Percentiles rank a stretch among this genome's conserved stretches.
phyloP scores from a whole-genome alignment of 2,888 invertebrate genomes.

The Congeria kusceri region DNA sequence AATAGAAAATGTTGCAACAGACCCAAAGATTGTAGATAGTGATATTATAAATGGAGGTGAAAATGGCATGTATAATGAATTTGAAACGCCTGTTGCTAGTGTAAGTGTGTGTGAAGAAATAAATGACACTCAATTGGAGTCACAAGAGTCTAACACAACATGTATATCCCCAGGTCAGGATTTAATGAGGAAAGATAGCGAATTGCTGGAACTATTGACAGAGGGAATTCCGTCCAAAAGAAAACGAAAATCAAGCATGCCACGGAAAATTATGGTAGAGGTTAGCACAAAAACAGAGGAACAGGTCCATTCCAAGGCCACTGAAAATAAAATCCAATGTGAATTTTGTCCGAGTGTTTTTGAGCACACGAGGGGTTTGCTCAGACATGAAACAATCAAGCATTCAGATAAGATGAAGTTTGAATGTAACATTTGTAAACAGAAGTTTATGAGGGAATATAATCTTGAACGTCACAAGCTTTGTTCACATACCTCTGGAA shows the following conservation, averaged over 20 bases:
- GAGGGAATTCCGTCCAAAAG: not conserved
- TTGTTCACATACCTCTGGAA: constrained; percentile 25
- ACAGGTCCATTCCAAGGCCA: constrained; percentile 27
- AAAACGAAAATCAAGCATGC: constrained; percentile 52
- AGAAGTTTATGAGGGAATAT: constrained; percentile 49
- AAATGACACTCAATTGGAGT: not conserved
- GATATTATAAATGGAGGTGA: not conserved
- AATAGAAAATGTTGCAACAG: not conserved
- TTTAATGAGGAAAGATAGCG: constrained; percentile 1
- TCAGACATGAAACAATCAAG: constrained; percentile 48
- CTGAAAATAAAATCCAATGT: constrained; percentile 38
- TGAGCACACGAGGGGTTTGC: constrained; percentile 40
- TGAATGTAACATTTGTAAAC: constrained; percentile 48
- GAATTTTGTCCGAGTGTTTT: constrained; percentile 50
- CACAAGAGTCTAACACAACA: not conserved
- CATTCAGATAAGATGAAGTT: constrained; percentile 50
- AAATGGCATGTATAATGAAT: constrained; percentile 6
- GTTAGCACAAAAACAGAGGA: constrained; percentile 18
- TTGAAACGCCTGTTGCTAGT: not conserved
- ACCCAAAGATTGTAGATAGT: not conserved
- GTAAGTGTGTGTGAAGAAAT: constrained; percentile 6
- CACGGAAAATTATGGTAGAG: constrained; percentile 35
- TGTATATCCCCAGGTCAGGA: not conserved
- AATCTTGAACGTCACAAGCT: constrained; percentile 51
- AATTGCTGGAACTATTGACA: not conserved